Evolutionary conservation across 1,140 invertebrate genomes (phyloP), one percentile per base, ranked within the genome.

Genomic region (Luehdorfia chinensis): DNA sequence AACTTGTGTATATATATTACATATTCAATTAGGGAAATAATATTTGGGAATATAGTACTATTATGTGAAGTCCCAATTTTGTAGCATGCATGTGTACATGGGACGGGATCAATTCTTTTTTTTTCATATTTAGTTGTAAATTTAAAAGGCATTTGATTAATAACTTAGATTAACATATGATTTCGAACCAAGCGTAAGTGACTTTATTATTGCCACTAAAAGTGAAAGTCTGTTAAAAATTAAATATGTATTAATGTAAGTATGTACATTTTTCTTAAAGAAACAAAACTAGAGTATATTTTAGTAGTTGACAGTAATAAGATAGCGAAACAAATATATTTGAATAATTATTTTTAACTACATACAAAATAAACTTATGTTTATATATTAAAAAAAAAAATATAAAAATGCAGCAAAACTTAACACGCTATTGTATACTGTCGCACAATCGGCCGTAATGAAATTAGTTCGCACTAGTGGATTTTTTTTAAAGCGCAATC

Each of bases 81-180:
- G 46, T 75, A 81, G 72, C 58, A 59, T 67, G 61, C 76, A 78
- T 54, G 51, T 46, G 61, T 60, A 71, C 51, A 64, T 62, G 57
- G 59, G 54, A 72, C 73, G 80, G 80, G 80, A 84, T 66, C 80
- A 84, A 84, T 70, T 65, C 64, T 33, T 60, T 57, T 59, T 66
- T 77, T 71, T 46, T 64, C 59, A 51, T 57, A 48, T 60, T 65
- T 63, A 33, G 15, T 57, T 63, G 43, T 47, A 30, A 8, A 30
- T 33, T 19, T 21, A 27, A 15, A 41, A 32, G n/a, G n/a, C 2
- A 45, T 25, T 7, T 13, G 18, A 23, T 4, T 25, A 43, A 4
- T 28, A 43, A 8, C 8, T 27, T 9, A 41, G 12, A 3, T 14
- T 7, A 33, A 8, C 3, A 18, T 31, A 13, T 12, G 9, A 27